Conservation (phyloP, 2,113 vertebrate genomes). For the Urocolius indicus region DNA sequence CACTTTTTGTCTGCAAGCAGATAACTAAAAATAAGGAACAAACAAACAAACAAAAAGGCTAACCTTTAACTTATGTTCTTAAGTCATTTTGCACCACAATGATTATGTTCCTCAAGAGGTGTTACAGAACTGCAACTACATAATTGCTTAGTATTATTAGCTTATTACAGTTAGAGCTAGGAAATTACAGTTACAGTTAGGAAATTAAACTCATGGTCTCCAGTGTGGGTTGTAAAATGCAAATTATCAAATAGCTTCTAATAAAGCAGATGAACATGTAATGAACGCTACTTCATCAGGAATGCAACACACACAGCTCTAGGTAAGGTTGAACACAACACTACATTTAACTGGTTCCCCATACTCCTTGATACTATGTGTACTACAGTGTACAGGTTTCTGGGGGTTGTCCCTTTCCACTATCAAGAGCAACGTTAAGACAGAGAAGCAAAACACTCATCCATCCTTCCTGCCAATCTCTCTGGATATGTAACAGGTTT, state of each 20-base stretch:
- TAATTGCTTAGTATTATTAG: not conserved
- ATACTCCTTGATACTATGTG: accelerated
- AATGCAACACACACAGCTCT: not conserved
- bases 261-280: not conserved
- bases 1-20: not conserved
- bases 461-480: not conserved
- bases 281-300: not conserved
- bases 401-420: not conserved
- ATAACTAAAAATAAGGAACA: not conserved
- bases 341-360: not conserved
- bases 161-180: not conserved
- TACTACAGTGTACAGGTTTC: not conserved
- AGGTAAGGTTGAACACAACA: not conserved
- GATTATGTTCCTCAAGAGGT: not conserved
- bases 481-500: not conserved
- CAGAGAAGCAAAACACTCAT: not conserved
- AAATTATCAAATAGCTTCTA: not conserved
- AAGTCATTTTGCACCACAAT: not conserved
- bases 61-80: not conserved
- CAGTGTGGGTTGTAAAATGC: not conserved
- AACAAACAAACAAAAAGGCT: not conserved
- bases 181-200: not conserved
- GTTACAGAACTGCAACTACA: not conserved
- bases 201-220: not conserved
- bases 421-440: not conserved